Percentiles rank a stretch among this genome's conserved stretches.
Evolutionary conservation across 2,113 vertebrate species (phyloP).

Genomic region (Lonchura striata): DNA sequence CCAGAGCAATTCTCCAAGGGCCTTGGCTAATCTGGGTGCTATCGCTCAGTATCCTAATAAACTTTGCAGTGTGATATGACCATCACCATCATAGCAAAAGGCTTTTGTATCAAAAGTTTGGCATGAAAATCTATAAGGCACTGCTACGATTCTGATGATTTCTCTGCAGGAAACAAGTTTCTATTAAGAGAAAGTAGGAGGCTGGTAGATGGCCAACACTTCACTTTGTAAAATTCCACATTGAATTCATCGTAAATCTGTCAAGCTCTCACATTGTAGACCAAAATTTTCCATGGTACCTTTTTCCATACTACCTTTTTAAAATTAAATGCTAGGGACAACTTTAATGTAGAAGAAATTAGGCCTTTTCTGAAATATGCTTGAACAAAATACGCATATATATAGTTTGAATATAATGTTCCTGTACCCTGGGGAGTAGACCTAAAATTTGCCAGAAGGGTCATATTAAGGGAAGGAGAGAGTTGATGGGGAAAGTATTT

Average conservation of each 20-base stretch:
- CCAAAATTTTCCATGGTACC: neutral
- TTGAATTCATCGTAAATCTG: neutral
- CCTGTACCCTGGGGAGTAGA: accelerated
- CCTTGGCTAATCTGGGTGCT: neutral
- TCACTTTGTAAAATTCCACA: neutral
- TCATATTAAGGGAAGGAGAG: neutral
- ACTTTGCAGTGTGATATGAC: neutral
- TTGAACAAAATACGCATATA: neutral
- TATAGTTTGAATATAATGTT: neutral
- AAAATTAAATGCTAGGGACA: neutral
- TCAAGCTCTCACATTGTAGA: neutral
- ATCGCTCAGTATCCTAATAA: accelerated
- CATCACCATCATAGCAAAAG: neutral
- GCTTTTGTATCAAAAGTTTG: neutral
- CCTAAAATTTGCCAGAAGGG: neutral
- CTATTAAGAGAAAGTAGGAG: neutral
- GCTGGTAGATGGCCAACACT: neutral
- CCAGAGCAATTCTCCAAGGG: neutral
- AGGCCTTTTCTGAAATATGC: neutral
- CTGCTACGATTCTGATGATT: neutral
- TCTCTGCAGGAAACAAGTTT: neutral
- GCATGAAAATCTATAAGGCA: neutral
- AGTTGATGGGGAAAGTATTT: neutral
- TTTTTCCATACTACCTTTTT: neutral
- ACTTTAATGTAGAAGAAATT: neutral